Base-by-base conservation (phyloP, 2,113 vertebrate genomes). In the Varanus komodoensis region DNA sequence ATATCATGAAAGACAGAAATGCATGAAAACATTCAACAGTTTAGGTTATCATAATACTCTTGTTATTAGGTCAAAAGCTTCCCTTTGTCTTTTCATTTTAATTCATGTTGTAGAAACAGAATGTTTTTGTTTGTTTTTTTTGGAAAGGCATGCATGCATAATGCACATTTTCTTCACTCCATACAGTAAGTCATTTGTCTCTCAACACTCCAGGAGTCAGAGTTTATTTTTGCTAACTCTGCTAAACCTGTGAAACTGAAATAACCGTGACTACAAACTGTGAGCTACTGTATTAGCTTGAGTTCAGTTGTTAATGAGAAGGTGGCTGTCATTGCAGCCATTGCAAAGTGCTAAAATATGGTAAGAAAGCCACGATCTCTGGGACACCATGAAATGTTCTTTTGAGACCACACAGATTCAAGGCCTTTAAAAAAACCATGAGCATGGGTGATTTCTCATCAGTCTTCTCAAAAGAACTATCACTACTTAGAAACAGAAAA, bases 171-270 rank as follows among this genome's bases (percentile, higher is more conserved):
- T 92, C 90, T 95, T 96, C 92, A 75, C 67, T 89, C 38, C 71
- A 67, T 89, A 87, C 5, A 78, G 81, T 81, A 90, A 90, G 67
- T 91, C 87, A 94, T 90, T 95, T 94, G 92, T 95, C 95, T 93
- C 89, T 97, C 93, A 95, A 19, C 91, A 94, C 54, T 71, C 88
- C 89, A 95, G 96, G 96, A 97, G 87, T 87, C 6, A 93, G 68
- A 93, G 93, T 93, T 97, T 97, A 89, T 96, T 97, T 97, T 96
- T 94, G 88, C 84, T 96, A 96, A 95, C 64, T 94, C 92, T 94
- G 85, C 94, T 89, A 90, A 95, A 95, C 9, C 38, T 92, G 74
- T 52, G 75, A 93, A 96, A 82, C 74, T 83, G 91, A 91, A 95
- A 94, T 86, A 89, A 91, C 34, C 80, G 15, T 89, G 91, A 93